Conservation (phyloP, 1,140 invertebrate species). For the Triops longicaudatus region DNA sequence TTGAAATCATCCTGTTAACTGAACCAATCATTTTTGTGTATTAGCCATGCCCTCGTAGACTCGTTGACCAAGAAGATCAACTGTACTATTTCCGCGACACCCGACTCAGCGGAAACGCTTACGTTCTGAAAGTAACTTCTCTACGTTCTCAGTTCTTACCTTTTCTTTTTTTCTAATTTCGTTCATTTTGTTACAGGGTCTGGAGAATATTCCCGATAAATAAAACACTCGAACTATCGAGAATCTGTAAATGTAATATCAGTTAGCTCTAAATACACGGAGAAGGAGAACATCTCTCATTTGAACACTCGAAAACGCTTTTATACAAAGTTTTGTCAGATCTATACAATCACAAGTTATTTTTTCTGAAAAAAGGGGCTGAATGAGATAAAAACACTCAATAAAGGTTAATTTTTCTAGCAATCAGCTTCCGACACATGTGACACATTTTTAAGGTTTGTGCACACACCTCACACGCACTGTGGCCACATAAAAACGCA, state of each 20-base stretch:
- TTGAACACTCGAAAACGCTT: neutral
- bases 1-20: neutral
- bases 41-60: neutral
- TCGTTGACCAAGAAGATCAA: neutral
- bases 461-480: constrained; percentile 72
- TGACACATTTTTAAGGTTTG: constrained; percentile 75
- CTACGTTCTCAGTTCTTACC: too few relatives aligned
- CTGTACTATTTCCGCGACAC: neutral
- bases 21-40: neutral
- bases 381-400: neutral
- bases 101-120: neutral
- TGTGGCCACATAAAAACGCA: constrained; percentile 83
- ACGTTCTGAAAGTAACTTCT: neutral
- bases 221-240: neutral
- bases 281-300: neutral
- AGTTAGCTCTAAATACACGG: neutral
- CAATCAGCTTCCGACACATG: constrained; percentile 83
- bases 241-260: neutral
- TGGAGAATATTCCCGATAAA: neutral
- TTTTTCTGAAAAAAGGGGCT: neutral
- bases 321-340: neutral
- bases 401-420: constrained; percentile 71
- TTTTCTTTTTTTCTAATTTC: too few relatives aligned
- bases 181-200: neutral
- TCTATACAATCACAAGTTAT: neutral